Conservation (phyloP, 2,113 vertebrate species). For the Misgurnus anguillicaudatus region DNA sequence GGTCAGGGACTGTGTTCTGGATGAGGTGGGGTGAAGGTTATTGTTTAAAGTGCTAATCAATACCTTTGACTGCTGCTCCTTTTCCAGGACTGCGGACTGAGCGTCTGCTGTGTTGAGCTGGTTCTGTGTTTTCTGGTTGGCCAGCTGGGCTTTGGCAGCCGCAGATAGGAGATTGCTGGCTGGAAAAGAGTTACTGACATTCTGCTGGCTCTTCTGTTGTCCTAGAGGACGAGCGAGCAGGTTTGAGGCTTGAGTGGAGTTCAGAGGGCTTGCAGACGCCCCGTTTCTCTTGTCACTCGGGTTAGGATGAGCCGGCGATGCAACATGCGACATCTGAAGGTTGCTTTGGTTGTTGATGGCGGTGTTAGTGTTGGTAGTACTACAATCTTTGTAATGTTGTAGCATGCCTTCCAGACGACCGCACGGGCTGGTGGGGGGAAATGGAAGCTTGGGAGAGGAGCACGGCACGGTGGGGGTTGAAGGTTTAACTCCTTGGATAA, state of each 20-base stretch:
- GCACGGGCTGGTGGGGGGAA: constrained; percentile 61
- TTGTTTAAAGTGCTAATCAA: constrained; percentile 89
- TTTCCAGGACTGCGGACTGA: constrained; percentile 52
- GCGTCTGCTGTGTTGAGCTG: constrained; percentile 55
- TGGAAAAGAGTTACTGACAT: constrained; percentile 78
- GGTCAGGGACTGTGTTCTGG: constrained; percentile 62
- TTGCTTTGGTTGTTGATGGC: constrained; percentile 76
- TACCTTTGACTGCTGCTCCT: constrained; percentile 75
- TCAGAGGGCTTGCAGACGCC: constrained; percentile 63
- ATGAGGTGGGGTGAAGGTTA: constrained; percentile 63
- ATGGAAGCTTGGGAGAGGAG: constrained; percentile 54
- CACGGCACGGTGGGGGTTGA: constrained; percentile 53
- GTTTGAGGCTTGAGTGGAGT: constrained; percentile 61
- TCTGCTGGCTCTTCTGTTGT: constrained; percentile 75
- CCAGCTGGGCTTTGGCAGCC: constrained; percentile 86
- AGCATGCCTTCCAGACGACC: constrained; percentile 74
- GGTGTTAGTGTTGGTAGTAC: constrained; percentile 63
- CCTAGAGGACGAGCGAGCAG: constrained; percentile 77
- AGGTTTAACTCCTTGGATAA: constrained; percentile 67
- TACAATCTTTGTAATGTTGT: constrained; percentile 79
- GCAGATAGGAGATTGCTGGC: constrained; percentile 87
- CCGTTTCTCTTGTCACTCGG: constrained; percentile 54
- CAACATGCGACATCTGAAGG: constrained; percentile 60
- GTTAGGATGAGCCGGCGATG: constrained; percentile 49
- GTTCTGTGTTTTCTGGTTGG: constrained; percentile 73